A percentile compares a stretch with the other conserved stretches of the same genome.
Evolutionary conservation across 2,797 vertebrate species (phyloP).

Genomic region (Emys orbicularis): DNA sequence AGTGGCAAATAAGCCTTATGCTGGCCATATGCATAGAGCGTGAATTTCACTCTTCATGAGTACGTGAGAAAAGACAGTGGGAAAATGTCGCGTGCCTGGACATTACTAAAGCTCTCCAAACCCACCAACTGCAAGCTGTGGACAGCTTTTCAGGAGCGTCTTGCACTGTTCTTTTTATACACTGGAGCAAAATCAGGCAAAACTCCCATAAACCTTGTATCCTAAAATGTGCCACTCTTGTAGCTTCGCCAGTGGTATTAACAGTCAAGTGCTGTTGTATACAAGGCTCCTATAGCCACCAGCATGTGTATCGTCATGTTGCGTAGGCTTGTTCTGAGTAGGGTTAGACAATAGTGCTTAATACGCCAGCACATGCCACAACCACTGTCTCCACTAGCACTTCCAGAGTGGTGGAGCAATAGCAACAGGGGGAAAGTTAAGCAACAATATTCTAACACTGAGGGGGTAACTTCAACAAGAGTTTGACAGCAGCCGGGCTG

Average conservation of each 20-base stretch:
- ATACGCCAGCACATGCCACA: no score
- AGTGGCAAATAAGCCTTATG: no score
- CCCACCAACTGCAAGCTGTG: neutral
- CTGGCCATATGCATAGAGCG: neutral
- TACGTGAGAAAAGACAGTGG: neutral
- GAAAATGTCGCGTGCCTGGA: neutral
- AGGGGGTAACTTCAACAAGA: neutral
- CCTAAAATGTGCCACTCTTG: neutral
- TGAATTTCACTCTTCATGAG: neutral
- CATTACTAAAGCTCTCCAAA: neutral
- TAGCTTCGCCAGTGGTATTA: neutral
- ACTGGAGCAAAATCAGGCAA: neutral
- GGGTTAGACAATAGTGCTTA: no score
- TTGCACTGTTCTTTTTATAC: no score
- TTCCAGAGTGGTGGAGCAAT: no score
- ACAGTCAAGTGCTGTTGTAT: neutral
- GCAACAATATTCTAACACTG: no score
- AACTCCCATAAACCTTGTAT: neutral
- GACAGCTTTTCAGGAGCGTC: neutral
- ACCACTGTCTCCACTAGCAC: no score
- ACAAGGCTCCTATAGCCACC: neutral
- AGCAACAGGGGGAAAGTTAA: no score
- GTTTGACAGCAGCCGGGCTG: neutral
- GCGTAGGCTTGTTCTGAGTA: no score
- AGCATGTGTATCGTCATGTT: neutral